Evolutionary conservation across 2,797 vertebrate genomes (phyloP).

Genomic region (Leuciscus waleckii): DNA sequence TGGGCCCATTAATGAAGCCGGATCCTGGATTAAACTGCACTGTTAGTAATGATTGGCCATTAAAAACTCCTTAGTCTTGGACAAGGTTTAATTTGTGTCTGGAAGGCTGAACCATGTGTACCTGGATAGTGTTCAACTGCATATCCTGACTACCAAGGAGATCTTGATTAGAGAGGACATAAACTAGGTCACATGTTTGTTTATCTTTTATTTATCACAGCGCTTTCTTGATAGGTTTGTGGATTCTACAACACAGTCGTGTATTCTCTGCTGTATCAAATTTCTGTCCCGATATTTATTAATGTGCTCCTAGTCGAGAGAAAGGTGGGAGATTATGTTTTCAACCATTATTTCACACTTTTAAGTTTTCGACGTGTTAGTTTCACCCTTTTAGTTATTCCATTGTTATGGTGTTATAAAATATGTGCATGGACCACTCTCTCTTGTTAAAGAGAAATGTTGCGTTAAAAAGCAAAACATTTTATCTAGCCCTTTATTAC

Average conservation of each 20-base stretch:
- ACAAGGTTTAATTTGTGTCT: conserved; percentile 13
- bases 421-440: conserved; percentile 20
- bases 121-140: conserved; percentile 13
- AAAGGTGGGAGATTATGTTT: neutral
- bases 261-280: conserved; percentile 25
- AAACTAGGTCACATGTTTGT: conserved; percentile 36
- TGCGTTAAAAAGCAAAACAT: neutral
- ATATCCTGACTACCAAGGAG: conserved; percentile 36
- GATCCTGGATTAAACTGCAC: neutral
- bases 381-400: neutral
- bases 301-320: conserved; percentile 3
- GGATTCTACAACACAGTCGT: conserved; percentile 44
- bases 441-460: neutral
- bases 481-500: conserved; percentile 4
- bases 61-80: neutral
- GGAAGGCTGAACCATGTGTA: conserved; percentile 3
- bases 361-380: neutral
- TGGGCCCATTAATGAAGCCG: neutral
- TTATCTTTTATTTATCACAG: conserved; percentile 48
- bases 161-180: conserved; percentile 44
- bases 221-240: conserved; percentile 38
- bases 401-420: conserved; percentile 29
- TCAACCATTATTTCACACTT: neutral
- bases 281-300: conserved; percentile 35
- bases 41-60: conserved; percentile 14